phyloP scores from a whole-genome alignment of 2,888 invertebrate species.

The Drosophila nr. perissopoda region DNA sequence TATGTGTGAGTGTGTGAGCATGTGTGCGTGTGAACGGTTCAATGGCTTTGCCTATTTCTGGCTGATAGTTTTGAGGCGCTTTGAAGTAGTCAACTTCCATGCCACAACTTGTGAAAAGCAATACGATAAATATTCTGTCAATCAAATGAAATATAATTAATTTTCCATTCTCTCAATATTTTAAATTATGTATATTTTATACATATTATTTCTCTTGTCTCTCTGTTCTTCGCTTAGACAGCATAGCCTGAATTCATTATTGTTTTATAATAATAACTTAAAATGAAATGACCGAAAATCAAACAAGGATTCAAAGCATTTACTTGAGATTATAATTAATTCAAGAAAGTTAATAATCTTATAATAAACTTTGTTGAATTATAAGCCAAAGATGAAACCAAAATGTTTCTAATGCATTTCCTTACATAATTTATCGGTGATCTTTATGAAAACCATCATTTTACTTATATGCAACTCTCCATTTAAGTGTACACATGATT shows the following conservation, averaged over 20 bases:
- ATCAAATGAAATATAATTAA: background rate
- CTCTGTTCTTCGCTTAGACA: background rate
- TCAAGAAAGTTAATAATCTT: background rate
- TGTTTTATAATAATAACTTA: background rate
- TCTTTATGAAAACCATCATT: background rate
- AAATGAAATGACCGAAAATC: background rate
- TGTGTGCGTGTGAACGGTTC: constrained; percentile 20
- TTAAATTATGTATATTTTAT: background rate
- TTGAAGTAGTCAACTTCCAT: constrained; percentile 18
- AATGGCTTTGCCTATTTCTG: constrained; percentile 25
- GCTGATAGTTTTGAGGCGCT: constrained; percentile 22
- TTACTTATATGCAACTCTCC: background rate
- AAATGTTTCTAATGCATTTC: background rate
- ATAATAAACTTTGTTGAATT: background rate
- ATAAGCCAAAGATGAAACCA: background rate
- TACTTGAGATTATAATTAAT: background rate
- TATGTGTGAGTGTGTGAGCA: constrained; percentile 1
- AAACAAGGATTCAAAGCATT: background rate
- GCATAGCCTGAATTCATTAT: background rate
- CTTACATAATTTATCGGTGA: too few species aligned
- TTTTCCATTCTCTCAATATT: background rate
- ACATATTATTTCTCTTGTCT: background rate
- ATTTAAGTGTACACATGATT: background rate
- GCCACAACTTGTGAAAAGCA: background rate
- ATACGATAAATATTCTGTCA: background rate